Evolutionary conservation across 2,113 vertebrate species (phyloP).

Genomic region (Butorides virescens): DNA sequence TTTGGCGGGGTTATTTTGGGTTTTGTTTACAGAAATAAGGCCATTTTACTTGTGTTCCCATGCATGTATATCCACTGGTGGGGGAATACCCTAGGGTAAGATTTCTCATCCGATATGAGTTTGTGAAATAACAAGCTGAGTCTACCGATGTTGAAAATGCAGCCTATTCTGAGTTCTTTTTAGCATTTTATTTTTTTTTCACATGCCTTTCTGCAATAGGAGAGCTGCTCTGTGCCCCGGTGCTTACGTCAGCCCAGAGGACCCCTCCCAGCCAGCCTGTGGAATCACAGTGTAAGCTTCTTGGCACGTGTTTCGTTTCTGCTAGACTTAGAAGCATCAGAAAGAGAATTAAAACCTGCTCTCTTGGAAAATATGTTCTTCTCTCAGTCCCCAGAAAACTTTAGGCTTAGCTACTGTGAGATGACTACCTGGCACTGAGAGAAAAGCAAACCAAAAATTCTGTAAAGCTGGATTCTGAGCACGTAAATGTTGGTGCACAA

Average conservation of each 20-base stretch:
- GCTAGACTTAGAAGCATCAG: background rate
- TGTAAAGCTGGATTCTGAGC: background rate
- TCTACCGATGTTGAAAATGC: background rate
- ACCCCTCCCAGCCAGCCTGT: slow-evolving; percentile 10
- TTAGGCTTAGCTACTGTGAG: background rate
- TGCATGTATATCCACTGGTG: background rate
- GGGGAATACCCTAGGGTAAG: background rate
- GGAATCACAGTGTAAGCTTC: slow-evolving; percentile 15
- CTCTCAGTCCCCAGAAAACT: background rate
- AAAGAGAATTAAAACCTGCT: slow-evolving; percentile 4
- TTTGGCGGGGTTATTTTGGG: background rate
- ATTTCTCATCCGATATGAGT: rapidly evolving
- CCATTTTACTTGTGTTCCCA: background rate
- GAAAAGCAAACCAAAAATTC: background rate
- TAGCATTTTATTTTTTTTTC: background rate
- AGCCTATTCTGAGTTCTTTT: background rate
- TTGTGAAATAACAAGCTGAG: background rate
- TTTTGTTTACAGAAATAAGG: background rate
- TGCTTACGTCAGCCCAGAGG: background rate
- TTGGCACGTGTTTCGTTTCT: slow-evolving; percentile 33
- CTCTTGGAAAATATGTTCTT: background rate
- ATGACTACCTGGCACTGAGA: background rate
- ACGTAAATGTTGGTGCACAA: background rate
- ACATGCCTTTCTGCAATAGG: background rate
- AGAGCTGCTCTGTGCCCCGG: background rate